Percentiles rank a stretch among this genome's conserved stretches.
Conservation (phyloP, 1,140 invertebrate genomes). For the Formica selysi region DNA sequence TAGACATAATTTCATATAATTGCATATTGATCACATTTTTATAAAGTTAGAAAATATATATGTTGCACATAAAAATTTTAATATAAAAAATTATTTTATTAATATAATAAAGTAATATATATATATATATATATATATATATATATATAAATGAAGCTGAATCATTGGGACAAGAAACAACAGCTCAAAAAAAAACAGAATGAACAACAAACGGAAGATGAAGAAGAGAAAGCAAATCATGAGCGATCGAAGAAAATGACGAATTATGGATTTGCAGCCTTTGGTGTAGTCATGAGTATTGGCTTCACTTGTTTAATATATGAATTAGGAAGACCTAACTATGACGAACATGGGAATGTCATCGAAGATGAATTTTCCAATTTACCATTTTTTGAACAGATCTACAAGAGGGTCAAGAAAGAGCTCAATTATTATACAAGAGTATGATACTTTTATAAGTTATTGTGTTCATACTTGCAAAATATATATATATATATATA, state of each 20-base stretch:
- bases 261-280: slow-evolving; percentile 87
- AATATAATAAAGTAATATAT: no score
- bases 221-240: slow-evolving; percentile 85
- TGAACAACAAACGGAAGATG: slow-evolving; percentile 80
- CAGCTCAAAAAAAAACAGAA: slow-evolving; percentile 71
- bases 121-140: no score
- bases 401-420: slow-evolving; percentile 91
- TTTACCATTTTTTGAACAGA: slow-evolving; percentile 90
- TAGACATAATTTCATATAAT: no score
- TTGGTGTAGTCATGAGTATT: slow-evolving; percentile 87
- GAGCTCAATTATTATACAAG: slow-evolving; percentile 93
- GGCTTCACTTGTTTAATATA: slow-evolving; percentile 85
- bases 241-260: slow-evolving; percentile 87
- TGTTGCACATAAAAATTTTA: no score
- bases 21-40: no score
- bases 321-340: slow-evolving; percentile 90
- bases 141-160: slow-evolving; percentile 60
- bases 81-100: no score
- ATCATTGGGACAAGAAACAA: slow-evolving; percentile 55
- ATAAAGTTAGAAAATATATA: no score
- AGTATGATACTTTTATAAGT: slow-evolving; percentile 83
- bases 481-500: slow-evolving; percentile 29
- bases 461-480: background rate
- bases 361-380: slow-evolving; percentile 94
- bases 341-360: slow-evolving; percentile 91